A percentile compares a stretch with the other conserved stretches of the same genome.
phyloP scores from a whole-genome alignment of 1,140 invertebrate species.

The Samia ricini region DNA sequence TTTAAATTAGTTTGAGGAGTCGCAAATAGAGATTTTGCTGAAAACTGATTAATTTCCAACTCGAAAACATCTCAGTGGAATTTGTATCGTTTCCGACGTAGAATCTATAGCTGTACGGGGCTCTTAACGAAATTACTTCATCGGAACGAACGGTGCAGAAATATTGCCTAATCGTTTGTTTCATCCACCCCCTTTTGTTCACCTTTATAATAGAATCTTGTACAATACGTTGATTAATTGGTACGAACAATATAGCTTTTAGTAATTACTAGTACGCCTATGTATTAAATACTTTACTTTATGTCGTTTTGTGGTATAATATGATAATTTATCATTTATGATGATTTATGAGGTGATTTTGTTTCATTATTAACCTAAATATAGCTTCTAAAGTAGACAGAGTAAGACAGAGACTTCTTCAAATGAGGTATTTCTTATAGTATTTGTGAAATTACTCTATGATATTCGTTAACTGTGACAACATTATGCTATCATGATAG shows the following conservation, averaged over 20 bases:
- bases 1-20: not conserved
- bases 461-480: too few species aligned
- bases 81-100: not conserved
- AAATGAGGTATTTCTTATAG: too few species aligned
- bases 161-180: conserved; percentile 1
- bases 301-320: too few species aligned
- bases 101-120: not conserved
- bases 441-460: too few species aligned
- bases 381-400: too few species aligned
- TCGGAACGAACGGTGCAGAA: not conserved
- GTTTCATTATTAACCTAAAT: too few species aligned
- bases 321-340: not conserved
- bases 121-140: not conserved
- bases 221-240: not conserved
- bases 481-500: too few species aligned
- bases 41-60: not conserved
- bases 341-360: too few species aligned
- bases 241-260: not conserved
- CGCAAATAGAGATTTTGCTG: not conserved
- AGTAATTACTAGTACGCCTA: not conserved
- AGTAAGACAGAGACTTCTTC: too few species aligned
- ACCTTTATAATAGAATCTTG: not conserved
- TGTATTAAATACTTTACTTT: not conserved
- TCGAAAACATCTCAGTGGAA: not conserved
- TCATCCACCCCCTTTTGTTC: not conserved